These are phyloP conservation scores for Triops cancriformis DNA, from an alignment of 1,140 invertebrate species.

Conservation along the genomic window DNA sequence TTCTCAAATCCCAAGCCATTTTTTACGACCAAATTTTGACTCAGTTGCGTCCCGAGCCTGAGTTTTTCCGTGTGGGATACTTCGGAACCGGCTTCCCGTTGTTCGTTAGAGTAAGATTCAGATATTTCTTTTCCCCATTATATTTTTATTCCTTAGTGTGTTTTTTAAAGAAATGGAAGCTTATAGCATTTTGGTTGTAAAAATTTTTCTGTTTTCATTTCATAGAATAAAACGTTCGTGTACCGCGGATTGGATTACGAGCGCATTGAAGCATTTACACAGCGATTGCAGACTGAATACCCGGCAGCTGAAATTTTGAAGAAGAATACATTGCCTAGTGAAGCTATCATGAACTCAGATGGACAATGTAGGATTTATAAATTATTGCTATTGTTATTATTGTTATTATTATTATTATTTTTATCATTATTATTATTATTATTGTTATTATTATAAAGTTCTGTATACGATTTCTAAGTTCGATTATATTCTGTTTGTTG, in stretches of 20 bases:
- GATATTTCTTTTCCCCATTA: not conserved
- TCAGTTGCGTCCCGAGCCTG: slow-evolving; percentile 77
- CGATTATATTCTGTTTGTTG: slow-evolving; percentile 7
- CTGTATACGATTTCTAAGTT: too few species aligned
- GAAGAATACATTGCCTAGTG: slow-evolving; percentile 82
- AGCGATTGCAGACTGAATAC: slow-evolving; percentile 85
- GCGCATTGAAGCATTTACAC: slow-evolving; percentile 85
- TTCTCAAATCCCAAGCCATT: slow-evolving; percentile 72
- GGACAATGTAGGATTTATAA: slow-evolving; percentile 59
- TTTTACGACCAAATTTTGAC: slow-evolving; percentile 87
- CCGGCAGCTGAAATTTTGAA: slow-evolving; percentile 81
- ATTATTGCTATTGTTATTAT: too few species aligned
- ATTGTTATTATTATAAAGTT: too few species aligned
- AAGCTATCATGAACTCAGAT: slow-evolving; percentile 70
- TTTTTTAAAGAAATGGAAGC: slow-evolving; percentile 24
- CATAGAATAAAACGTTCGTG: slow-evolving; percentile 89
- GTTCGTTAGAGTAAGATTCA: slow-evolving; percentile 72
- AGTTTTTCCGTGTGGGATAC: slow-evolving; percentile 95
- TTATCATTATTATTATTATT: too few species aligned
- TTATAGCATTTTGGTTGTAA: slow-evolving; percentile 17
- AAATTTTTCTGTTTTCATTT: slow-evolving; percentile 32
- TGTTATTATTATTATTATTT: too few species aligned
- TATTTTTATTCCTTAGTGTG: not conserved
- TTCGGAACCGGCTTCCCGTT: slow-evolving; percentile 88
- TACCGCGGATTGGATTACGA: slow-evolving; percentile 95